Conservation (phyloP, 2,888 invertebrate species). For the Andricus curvator region DNA sequence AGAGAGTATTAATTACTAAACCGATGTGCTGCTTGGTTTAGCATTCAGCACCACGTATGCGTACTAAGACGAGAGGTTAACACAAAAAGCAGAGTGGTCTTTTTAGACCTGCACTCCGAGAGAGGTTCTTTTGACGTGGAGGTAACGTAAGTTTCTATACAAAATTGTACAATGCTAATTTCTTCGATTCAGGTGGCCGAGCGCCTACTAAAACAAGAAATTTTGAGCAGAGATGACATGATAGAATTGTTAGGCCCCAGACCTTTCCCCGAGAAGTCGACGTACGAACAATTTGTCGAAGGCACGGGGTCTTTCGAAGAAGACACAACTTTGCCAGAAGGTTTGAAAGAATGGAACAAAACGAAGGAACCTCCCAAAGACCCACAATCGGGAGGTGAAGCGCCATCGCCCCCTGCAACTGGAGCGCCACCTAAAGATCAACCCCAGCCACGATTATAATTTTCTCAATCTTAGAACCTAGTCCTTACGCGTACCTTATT, state of each 20-base stretch:
- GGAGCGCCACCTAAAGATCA: slow-evolving; percentile 21
- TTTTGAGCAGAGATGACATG: slow-evolving; percentile 98
- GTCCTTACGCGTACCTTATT: slow-evolving; percentile 39
- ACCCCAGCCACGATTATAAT: slow-evolving; percentile 44
- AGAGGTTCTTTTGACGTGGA: no score
- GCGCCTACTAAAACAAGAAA: slow-evolving; percentile 94
- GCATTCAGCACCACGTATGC: no score
- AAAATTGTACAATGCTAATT: not conserved
- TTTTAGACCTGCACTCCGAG: no score
- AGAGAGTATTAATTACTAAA: no score
- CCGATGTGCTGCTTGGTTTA: no score
- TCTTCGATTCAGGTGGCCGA: slow-evolving; percentile 83
- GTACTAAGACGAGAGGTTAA: no score
- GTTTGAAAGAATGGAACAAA: slow-evolving; percentile 97
- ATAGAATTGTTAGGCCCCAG: slow-evolving; percentile 95
- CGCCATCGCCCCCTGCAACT: not conserved
- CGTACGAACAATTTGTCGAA: slow-evolving; percentile 99
- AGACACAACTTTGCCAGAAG: slow-evolving; percentile 95
- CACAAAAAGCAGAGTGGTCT: no score
- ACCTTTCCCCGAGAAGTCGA: slow-evolving; percentile 99
- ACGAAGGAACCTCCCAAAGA: slow-evolving; percentile 78
- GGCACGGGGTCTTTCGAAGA: slow-evolving; percentile 99
- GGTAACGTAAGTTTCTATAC: not conserved
- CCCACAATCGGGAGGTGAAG: slow-evolving; percentile 20
- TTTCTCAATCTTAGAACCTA: slow-evolving; percentile 41